phyloP scores from a whole-genome alignment of 2,888 invertebrate genomes.

The Tethea ocularis region DNA sequence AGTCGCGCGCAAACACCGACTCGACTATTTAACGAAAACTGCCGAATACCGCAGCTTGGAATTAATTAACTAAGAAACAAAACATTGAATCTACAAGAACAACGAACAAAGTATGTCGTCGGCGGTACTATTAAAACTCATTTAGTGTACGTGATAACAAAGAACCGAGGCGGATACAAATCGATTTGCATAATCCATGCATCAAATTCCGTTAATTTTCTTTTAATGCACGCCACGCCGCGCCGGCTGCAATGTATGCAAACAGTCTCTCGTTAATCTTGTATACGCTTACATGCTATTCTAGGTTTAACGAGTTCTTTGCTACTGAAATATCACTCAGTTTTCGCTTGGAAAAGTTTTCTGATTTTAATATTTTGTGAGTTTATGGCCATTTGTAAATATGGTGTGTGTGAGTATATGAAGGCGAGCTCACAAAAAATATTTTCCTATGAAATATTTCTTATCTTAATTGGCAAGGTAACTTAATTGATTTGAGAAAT shows the following conservation, averaged over 20 bases:
- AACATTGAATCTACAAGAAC: conserved; percentile 52
- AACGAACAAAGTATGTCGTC: conserved; percentile 45
- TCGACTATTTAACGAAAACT: conserved; percentile 40
- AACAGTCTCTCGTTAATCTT: conserved; percentile 39
- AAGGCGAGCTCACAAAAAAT: too few species aligned
- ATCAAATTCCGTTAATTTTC: conserved; percentile 81
- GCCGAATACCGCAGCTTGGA: conserved; percentile 40
- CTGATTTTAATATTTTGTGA: neutral
- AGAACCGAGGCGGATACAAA: conserved; percentile 69
- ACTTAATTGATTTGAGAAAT: too few species aligned
- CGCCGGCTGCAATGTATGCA: conserved; percentile 50
- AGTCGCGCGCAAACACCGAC: conserved; percentile 26
- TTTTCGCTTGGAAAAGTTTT: neutral
- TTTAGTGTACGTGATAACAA: conserved; percentile 73
- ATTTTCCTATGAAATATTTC: neutral
- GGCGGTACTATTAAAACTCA: conserved; percentile 58
- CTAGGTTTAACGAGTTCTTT: conserved; percentile 22
- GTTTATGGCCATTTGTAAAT: too few species aligned
- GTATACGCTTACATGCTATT: conserved; percentile 19
- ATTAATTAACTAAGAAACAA: conserved; percentile 53
- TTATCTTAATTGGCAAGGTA: too few species aligned
- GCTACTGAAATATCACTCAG: conserved; percentile 3
- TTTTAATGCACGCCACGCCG: conserved; percentile 68
- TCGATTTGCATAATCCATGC: conserved; percentile 80
- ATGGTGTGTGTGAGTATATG: too few species aligned